These are phyloP conservation scores for Physeter macrocephalus DNA, from an alignment of 2,113 vertebrate genomes.

Conservation along the genomic window DNA sequence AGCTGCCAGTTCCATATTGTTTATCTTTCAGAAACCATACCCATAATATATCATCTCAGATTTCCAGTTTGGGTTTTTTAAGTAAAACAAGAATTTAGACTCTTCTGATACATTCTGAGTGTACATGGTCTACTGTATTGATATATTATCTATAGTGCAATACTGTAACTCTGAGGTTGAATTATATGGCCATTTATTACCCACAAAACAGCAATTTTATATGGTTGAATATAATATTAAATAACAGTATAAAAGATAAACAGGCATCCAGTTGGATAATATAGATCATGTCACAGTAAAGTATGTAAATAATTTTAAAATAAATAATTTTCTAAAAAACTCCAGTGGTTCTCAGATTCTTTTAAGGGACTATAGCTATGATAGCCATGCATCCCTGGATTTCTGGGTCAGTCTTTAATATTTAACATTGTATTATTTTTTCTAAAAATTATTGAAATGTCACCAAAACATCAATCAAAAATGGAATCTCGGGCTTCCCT, in stretches of 20 bases:
- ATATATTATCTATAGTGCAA: not conserved
- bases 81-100: not conserved
- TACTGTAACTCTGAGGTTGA: not conserved
- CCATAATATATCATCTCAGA: not conserved
- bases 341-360: not conserved
- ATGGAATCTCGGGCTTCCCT: too few species aligned
- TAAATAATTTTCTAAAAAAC: not conserved
- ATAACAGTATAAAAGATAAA: not conserved
- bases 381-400: not conserved
- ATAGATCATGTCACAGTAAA: not conserved
- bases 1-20: not conserved
- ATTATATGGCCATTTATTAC: not conserved
- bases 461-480: not conserved
- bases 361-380: not conserved
- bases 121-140: not conserved
- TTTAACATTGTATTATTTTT: not conserved
- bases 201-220: not conserved
- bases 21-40: not conserved
- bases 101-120: not conserved
- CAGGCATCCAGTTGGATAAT: not conserved
- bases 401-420: not conserved
- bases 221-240: not conserved
- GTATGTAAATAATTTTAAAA: not conserved
- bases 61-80: not conserved
- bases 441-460: not conserved